Evolutionary conservation across 2,113 vertebrate genomes (phyloP).

Genomic region (Eptatretus burgeri): DNA sequence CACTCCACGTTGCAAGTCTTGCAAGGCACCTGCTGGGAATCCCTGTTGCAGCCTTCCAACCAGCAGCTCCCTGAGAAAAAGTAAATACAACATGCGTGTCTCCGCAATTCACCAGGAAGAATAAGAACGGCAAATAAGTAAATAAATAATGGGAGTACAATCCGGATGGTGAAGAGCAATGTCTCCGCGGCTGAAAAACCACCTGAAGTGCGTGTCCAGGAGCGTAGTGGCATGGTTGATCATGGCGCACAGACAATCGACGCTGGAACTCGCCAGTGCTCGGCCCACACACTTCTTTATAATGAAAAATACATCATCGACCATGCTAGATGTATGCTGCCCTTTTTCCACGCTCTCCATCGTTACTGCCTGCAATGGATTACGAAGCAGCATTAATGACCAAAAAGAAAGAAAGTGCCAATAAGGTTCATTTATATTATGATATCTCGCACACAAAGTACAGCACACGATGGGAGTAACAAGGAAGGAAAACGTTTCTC

Average conservation of each 20-base stretch:
- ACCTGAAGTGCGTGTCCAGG: slow-evolving; percentile 89
- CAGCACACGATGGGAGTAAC: too few species aligned
- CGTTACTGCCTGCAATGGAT: slow-evolving; percentile 36
- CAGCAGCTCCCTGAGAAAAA: slow-evolving; percentile 37
- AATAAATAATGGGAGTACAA: too few species aligned
- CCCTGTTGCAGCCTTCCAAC: slow-evolving; percentile 60
- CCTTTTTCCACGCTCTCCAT: slow-evolving; percentile 71
- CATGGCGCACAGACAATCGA: slow-evolving; percentile 93
- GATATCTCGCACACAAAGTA: too few species aligned
- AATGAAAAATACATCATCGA: slow-evolving; percentile 92
- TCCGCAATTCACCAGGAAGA: too few species aligned
- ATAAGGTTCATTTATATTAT: too few species aligned
- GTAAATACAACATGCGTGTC: too few species aligned
- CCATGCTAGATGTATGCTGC: slow-evolving; percentile 89
- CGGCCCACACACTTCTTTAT: slow-evolving; percentile 93
- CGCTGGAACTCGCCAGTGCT: slow-evolving; percentile 71
- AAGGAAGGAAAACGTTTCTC: too few species aligned
- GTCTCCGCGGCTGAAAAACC: neutral
- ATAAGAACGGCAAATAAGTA: too few species aligned
- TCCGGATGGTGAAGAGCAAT: too few species aligned
- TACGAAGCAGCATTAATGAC: neutral
- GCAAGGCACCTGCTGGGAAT: slow-evolving; percentile 67
- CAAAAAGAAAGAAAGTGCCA: too few species aligned
- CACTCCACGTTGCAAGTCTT: slow-evolving; percentile 82
- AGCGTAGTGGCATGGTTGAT: slow-evolving; percentile 77